A percentile compares a stretch with the other conserved stretches of the same genome.
phyloP scores from a whole-genome alignment of 2,113 vertebrate species.

The Macroglossus sobrinus region DNA sequence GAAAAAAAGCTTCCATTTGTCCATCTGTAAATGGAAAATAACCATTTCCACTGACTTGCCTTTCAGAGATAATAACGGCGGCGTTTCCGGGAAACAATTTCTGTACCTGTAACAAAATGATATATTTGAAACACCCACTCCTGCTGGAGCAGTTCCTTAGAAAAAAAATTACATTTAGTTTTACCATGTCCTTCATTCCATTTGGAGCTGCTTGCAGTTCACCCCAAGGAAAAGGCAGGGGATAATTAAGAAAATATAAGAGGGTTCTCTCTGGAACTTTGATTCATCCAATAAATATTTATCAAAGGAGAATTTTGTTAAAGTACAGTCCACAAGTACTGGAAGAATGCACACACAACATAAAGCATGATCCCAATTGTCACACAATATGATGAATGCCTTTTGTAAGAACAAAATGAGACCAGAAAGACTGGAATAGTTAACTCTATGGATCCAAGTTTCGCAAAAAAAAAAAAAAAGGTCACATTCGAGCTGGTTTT shows the following conservation, averaged over 20 bases:
- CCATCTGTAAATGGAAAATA: slow-evolving; percentile 68
- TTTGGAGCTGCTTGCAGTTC: not conserved
- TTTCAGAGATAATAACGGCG: slow-evolving; percentile 63
- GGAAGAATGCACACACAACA: not conserved
- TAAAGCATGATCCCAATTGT: not conserved
- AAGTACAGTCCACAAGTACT: slow-evolving; percentile 9
- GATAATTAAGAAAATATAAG: slow-evolving; percentile 22
- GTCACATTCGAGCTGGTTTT: not conserved
- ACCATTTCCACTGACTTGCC: slow-evolving; percentile 59
- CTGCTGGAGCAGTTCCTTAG: slow-evolving; percentile 38
- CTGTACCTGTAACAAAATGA: slow-evolving; percentile 65
- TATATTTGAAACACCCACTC: slow-evolving; percentile 41
- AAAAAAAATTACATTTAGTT: not conserved
- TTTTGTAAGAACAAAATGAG: slow-evolving; percentile 38
- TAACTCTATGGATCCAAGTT: slow-evolving; percentile 14
- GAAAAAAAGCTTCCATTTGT: slow-evolving; percentile 60
- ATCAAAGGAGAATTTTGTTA: not conserved
- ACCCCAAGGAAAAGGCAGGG: not conserved
- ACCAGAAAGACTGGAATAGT: slow-evolving; percentile 40
- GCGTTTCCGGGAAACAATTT: slow-evolving; percentile 62
- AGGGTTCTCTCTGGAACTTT: slow-evolving; percentile 13
- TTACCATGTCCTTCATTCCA: not conserved
- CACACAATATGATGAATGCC: not conserved
- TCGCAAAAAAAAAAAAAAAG: not conserved
- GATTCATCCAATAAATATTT: slow-evolving; percentile 28